Conservation (phyloP, 2,113 vertebrate species). For the Sula dactylatra region DNA sequence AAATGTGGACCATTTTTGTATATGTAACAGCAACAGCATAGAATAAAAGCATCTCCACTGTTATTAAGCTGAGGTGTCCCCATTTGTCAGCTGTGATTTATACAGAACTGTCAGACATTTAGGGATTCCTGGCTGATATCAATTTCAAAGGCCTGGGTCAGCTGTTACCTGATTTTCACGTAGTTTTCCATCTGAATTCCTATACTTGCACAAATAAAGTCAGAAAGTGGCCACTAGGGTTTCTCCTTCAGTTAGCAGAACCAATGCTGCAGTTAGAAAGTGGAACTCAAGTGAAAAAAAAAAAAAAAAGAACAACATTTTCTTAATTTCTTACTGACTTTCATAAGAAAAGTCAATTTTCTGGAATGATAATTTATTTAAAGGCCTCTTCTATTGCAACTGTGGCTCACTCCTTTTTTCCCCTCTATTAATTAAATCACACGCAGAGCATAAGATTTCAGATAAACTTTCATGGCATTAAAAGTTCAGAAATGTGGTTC, state of each 20-base stretch:
- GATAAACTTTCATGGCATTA: neutral
- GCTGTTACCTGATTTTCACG: neutral
- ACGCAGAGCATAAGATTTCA: neutral
- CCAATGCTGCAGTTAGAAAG: neutral
- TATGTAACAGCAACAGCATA: neutral
- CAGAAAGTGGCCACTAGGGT: neutral
- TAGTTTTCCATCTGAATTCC: neutral
- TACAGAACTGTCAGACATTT: neutral
- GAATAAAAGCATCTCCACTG: neutral
- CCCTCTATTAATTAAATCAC: neutral
- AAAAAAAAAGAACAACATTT: rapidly evolving
- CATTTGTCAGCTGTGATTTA: neutral
- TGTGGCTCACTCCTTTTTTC: neutral
- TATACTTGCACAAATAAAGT: neutral
- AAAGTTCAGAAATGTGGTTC: neutral
- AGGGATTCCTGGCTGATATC: neutral
- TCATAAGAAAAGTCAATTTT: neutral
- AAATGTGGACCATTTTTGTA: neutral
- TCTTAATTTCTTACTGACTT: neutral
- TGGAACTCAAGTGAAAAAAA: neutral
- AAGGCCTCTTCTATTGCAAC: neutral
- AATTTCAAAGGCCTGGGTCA: neutral
- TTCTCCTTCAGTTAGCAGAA: neutral
- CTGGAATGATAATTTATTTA: neutral
- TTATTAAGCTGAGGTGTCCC: neutral